These are phyloP conservation scores for Agrochola litura DNA, from an alignment of 2,888 invertebrate genomes.

Conservation along the genomic window DNA sequence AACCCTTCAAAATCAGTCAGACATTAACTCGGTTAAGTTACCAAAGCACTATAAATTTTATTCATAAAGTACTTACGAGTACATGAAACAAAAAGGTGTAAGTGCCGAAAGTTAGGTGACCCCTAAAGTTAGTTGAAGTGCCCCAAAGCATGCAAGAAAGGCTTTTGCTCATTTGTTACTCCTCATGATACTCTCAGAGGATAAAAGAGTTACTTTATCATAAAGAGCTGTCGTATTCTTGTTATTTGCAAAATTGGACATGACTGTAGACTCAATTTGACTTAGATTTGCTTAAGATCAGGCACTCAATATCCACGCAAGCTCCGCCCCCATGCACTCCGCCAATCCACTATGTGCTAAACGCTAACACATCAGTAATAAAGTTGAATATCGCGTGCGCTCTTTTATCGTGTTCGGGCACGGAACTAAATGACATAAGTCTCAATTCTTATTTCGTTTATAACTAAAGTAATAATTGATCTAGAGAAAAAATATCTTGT, in stretches of 20 bases:
- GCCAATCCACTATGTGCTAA: too few species aligned
- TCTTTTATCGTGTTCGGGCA: too few species aligned
- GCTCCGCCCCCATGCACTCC: too few species aligned
- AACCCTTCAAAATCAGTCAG: neutral
- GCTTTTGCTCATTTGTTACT: conserved; percentile 53
- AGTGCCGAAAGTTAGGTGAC: conserved; percentile 65
- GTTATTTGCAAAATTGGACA: conserved; percentile 6
- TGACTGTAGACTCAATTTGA: too few species aligned
- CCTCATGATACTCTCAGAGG: conserved; percentile 18
- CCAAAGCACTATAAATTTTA: conserved; percentile 28
- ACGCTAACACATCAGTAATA: too few species aligned
- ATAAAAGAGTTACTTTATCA: conserved; percentile 27
- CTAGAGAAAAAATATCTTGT: too few species aligned
- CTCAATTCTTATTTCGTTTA: too few species aligned
- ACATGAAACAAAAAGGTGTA: conserved; percentile 66
- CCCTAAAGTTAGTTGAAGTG: conserved; percentile 65
- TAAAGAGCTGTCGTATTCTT: neutral
- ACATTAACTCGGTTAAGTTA: conserved; percentile 11
- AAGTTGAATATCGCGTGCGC: too few species aligned
- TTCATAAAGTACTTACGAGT: conserved; percentile 42
- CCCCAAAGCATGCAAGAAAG: conserved; percentile 28
- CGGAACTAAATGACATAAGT: too few species aligned
- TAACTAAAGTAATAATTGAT: too few species aligned
- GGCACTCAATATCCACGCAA: too few species aligned
- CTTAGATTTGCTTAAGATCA: neutral